A percentile compares a stretch with the other conserved stretches of the same genome.
phyloP scores from a whole-genome alignment of 2,888 invertebrate species.

The Leptinotarsa haldemani region DNA sequence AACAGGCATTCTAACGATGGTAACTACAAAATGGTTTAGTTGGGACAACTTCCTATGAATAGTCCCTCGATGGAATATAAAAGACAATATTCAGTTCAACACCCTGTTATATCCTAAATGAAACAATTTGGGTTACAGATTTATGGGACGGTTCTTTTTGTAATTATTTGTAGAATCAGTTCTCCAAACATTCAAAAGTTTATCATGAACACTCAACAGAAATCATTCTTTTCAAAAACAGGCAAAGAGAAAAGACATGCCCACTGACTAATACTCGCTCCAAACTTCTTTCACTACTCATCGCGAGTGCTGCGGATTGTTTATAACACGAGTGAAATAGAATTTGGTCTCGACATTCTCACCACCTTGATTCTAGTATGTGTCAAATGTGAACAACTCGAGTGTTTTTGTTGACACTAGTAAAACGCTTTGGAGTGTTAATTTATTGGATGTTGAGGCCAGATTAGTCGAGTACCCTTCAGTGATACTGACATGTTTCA shows the following conservation, averaged over 20 bases:
- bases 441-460: conserved; percentile 12
- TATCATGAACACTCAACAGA: too few relatives aligned
- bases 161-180: too few relatives aligned
- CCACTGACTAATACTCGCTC: conserved; percentile 15
- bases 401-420: conserved; percentile 24
- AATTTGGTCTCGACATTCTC: conserved; percentile 2
- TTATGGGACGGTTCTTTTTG: too few relatives aligned
- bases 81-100: too few relatives aligned
- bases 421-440: conserved; percentile 9
- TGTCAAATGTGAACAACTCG: conserved; percentile 21
- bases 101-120: too few relatives aligned
- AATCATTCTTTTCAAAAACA: not conserved
- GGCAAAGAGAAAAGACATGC: not conserved
- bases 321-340: conserved; percentile 17
- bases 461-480: conserved; percentile 13
- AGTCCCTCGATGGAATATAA: too few relatives aligned
- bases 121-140: too few relatives aligned
- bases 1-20: too few relatives aligned
- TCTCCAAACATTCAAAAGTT: too few relatives aligned
- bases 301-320: conserved; percentile 4
- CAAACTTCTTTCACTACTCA: conserved; percentile 12
- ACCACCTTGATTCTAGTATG: conserved; percentile 12
- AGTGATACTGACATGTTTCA: conserved; percentile 21
- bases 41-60: too few relatives aligned
- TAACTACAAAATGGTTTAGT: too few relatives aligned